Percentiles rank a stretch among this genome's conserved stretches.
phyloP scores from a whole-genome alignment of 2,113 vertebrate species.

The Phyllostomus discolor region DNA sequence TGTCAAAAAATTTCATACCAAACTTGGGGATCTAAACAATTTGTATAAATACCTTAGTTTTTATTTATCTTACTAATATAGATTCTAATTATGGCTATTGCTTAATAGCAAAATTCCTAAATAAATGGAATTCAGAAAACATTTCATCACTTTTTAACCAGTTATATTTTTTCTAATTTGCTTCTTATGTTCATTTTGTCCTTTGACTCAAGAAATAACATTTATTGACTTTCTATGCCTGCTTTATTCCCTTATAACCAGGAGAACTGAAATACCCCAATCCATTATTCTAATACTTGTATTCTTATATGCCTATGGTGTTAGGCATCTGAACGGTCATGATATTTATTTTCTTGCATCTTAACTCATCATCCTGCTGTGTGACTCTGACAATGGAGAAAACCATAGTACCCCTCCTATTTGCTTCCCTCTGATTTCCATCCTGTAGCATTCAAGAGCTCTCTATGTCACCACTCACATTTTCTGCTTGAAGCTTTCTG shows the following conservation, averaged over 20 bases:
- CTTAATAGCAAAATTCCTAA: background rate
- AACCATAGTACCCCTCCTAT: background rate
- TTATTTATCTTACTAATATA: background rate
- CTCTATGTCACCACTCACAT: background rate
- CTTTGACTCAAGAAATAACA: background rate
- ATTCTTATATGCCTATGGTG: background rate
- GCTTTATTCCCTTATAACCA: background rate
- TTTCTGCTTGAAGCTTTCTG: slow-evolving; percentile 29
- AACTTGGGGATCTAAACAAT: background rate
- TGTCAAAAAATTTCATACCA: background rate
- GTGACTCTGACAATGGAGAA: background rate
- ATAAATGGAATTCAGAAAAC: slow-evolving; percentile 4
- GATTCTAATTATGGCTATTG: background rate
- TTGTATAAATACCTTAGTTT: background rate
- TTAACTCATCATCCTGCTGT: background rate
- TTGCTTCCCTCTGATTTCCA: background rate
- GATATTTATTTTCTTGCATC: slow-evolving; percentile 17
- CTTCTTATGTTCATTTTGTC: slow-evolving; percentile 7
- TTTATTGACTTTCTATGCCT: background rate
- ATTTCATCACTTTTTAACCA: background rate
- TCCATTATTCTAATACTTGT: background rate
- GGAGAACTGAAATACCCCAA: background rate
- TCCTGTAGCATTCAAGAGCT: background rate
- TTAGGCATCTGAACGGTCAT: background rate
- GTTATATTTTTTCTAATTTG: background rate